Conservation (phyloP, 2,888 invertebrate species). For the Eristalinus sepulchralis region DNA sequence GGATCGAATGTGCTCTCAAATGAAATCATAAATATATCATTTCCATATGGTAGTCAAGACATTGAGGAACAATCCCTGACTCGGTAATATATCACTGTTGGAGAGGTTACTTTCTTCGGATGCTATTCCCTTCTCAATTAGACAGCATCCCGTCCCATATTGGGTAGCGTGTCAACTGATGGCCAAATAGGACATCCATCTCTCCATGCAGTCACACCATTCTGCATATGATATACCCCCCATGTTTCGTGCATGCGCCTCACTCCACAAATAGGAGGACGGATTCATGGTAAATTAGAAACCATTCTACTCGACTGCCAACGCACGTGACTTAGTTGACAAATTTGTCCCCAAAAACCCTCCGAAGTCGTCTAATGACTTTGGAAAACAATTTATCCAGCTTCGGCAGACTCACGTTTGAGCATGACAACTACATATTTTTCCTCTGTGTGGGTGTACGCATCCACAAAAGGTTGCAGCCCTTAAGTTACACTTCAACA, state of each 20-base stretch:
- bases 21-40: conserved; percentile 71
- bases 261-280: conserved; percentile 50
- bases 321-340: conserved; percentile 69
- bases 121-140: conserved; percentile 49
- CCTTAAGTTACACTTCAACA: conserved; percentile 38
- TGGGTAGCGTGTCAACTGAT: conserved; percentile 70
- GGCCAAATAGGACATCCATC: conserved; percentile 67
- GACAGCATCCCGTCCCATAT: conserved; percentile 52
- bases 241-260: neutral
- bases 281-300: conserved; percentile 70
- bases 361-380: conserved; percentile 64
- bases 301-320: conserved; percentile 57
- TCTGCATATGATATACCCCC: conserved; percentile 35
- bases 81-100: conserved; percentile 66
- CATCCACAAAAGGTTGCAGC: neutral
- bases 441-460: neutral
- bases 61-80: conserved; percentile 67
- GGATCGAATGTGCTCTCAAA: conserved; percentile 58
- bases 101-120: conserved; percentile 58
- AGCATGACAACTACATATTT: neutral
- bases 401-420: conserved; percentile 20
- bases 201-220: conserved; percentile 40
- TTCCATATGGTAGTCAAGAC: conserved; percentile 66
- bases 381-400: conserved; percentile 67
- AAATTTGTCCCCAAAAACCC: conserved; percentile 64